Evolutionary conservation across 2,113 vertebrate genomes (phyloP), one percentile per base, ranked within the genome.

Genomic region (Clarias batrachus): DNA sequence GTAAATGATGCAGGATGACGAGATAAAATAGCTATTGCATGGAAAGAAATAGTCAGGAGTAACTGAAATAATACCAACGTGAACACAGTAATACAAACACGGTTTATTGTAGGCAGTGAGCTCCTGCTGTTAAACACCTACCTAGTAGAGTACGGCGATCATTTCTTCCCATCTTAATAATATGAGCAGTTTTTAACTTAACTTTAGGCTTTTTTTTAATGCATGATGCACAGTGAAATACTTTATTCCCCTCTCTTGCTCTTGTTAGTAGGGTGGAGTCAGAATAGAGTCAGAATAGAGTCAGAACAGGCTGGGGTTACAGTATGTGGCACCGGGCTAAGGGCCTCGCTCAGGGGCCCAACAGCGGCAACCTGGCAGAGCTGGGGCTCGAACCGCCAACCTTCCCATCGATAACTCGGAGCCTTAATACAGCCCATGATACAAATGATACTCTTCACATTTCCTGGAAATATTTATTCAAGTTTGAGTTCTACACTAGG

Each of bases 1-100:
- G 78, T 37, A 80, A 79, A 68, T 78, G 82, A 77, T 33, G 66
- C 62, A 63, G 80, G 63, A n/a, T 52, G 87, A 85, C 76, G 80
- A 37, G 63, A 84, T 84, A 52, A 54, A 79, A 84, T 68, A 56
- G 19, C n/a, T 70, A 33, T 56, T 30, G 48, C 56, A 33, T 19
- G 27, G 60, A 57, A 80, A 21, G 56, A 62, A 62, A 81, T 80
- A 81, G 37, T 62, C 19, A 25, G 57, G 57, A 59, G 56, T 19
- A 48, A 59, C 54, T 21, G 77, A 79, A 79, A 79, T 79, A 79
- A 79, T 27, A 37, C 12, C 57, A 12, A 41, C 30, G 0, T 9
- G 8, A 11, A 21, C 21, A 80, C 3, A 21, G 77, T 8, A 23
- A 60, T 59, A 33, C 17, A 80, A 14, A 59, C 6, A 19, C 30